Evolutionary conservation across 2,113 vertebrate species (phyloP).

Genomic region (Kryptolebias marmoratus): DNA sequence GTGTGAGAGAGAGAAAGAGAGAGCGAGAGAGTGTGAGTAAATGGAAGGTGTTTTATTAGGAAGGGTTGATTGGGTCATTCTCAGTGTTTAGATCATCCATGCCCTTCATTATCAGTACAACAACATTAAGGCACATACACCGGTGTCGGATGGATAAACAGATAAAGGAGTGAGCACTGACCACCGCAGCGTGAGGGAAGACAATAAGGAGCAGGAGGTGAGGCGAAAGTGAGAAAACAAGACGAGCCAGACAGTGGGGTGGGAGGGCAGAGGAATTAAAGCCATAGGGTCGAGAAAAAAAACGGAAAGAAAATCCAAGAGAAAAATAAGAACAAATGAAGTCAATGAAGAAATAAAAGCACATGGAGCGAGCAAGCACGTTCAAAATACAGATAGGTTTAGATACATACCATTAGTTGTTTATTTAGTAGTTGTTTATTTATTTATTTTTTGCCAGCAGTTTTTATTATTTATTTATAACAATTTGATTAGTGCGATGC

Average conservation of each 20-base stretch:
- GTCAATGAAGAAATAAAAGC: too few species aligned
- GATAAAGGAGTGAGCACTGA: slow-evolving; percentile 49
- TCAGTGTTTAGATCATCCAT: slow-evolving; percentile 53
- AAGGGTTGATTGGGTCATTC: slow-evolving; percentile 53
- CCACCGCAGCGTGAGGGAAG: slow-evolving; percentile 21
- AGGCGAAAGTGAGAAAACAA: neutral
- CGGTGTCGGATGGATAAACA: slow-evolving; percentile 29
- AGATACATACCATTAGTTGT: neutral
- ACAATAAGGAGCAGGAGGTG: slow-evolving; percentile 13
- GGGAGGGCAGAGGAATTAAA: slow-evolving; percentile 35
- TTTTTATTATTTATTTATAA: neutral
- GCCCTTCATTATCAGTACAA: slow-evolving; percentile 45
- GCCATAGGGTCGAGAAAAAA: slow-evolving; percentile 11
- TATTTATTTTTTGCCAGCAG: too few species aligned
- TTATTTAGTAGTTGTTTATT: neutral
- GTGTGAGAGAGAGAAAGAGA: too few species aligned
- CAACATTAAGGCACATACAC: slow-evolving; percentile 7
- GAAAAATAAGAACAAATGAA: slow-evolving; percentile 2
- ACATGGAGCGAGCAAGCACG: too few species aligned
- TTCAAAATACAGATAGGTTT: neutral
- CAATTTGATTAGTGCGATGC: neutral
- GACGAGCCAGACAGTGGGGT: slow-evolving; percentile 4
- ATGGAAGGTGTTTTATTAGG: slow-evolving; percentile 33
- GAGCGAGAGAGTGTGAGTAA: slow-evolving; percentile 2
- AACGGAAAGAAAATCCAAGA: neutral